Conservation (phyloP, 1,140 invertebrate genomes). For the Manduca sexta region DNA sequence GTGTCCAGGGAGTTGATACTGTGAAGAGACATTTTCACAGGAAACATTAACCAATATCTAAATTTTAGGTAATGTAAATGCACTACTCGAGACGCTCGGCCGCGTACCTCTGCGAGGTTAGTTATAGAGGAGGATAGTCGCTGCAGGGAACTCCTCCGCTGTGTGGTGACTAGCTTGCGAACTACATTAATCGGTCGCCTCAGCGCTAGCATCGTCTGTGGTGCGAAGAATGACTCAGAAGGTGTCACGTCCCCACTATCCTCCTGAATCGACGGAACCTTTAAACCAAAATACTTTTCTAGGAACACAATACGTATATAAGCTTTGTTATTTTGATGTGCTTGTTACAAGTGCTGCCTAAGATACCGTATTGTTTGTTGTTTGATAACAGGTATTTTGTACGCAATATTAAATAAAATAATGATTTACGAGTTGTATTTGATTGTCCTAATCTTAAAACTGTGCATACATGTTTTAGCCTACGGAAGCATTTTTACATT, state of each 20-base stretch:
- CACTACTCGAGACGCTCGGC: slow-evolving; percentile 34
- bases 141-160: slow-evolving; percentile 61
- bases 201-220: slow-evolving; percentile 51
- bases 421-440: slow-evolving; percentile 1
- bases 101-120: slow-evolving; percentile 65
- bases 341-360: background rate
- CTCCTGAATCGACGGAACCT: slow-evolving; percentile 57
- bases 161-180: slow-evolving; percentile 64
- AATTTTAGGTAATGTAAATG: slow-evolving; percentile 33
- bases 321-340: background rate
- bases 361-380: too few relatives aligned
- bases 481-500: background rate
- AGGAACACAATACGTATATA: slow-evolving; percentile 5
- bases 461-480: too few relatives aligned
- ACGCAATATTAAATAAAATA: slow-evolving; percentile 4
- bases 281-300: slow-evolving; percentile 34
- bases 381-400: too few relatives aligned
- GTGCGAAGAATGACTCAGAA: slow-evolving; percentile 47
- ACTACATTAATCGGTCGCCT: slow-evolving; percentile 60
- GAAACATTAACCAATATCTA: background rate
- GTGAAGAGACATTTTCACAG: too few relatives aligned
- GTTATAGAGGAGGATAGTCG: slow-evolving; percentile 62
- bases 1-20: too few relatives aligned
- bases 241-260: slow-evolving; percentile 44
- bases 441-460: background rate